phyloP scores from a whole-genome alignment of 2,888 invertebrate species.

The Melipona beecheii region DNA sequence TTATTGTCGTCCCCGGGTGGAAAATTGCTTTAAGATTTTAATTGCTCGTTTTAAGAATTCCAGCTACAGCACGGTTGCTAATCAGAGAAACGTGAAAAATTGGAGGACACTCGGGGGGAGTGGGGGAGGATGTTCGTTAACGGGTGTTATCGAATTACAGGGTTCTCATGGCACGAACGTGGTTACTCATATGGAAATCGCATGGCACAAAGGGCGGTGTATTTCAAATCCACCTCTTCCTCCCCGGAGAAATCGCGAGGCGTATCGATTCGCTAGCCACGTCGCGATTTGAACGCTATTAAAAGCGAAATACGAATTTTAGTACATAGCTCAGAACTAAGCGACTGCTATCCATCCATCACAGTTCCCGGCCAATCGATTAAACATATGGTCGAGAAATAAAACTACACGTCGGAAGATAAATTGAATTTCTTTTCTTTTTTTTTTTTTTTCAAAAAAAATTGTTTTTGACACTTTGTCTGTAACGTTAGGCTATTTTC shows the following conservation, averaged over 20 bases:
- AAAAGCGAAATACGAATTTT: no score
- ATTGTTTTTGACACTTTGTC: no score
- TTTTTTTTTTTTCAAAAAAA: no score
- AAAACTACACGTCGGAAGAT: no score
- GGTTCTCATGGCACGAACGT: neutral
- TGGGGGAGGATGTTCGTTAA: neutral
- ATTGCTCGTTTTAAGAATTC: neutral
- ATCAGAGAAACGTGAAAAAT: constrained; percentile 6
- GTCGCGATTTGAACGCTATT: neutral
- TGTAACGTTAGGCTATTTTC: no score
- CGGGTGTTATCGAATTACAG: constrained; percentile 43
- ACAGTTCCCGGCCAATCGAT: neutral
- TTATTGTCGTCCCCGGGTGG: no score
- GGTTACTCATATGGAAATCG: constrained; percentile 8
- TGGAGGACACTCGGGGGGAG: neutral
- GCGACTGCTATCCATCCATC: neutral
- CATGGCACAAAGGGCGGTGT: constrained; percentile 6
- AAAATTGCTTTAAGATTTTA: no score
- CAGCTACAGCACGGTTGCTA: neutral
- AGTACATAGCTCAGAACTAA: no score
- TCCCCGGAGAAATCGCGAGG: neutral
- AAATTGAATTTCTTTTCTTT: no score
- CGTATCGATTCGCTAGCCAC: constrained; percentile 33
- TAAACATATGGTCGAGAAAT: neutral
- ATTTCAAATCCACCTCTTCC: constrained; percentile 32